Conservation (phyloP, 2,797 vertebrate species). For the Carapus acus region DNA sequence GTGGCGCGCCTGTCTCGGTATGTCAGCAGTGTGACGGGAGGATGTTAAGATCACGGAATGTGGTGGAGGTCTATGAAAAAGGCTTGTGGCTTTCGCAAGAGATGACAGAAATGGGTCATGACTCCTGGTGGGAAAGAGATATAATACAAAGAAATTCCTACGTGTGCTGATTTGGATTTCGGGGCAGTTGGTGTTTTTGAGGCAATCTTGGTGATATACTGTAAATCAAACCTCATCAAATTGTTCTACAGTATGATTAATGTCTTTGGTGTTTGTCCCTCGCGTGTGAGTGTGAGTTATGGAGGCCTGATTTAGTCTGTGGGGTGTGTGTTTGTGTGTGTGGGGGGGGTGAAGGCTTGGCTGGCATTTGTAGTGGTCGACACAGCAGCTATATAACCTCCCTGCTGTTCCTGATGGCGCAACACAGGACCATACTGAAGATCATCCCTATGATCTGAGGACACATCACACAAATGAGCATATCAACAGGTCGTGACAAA, state of each 20-base stretch:
- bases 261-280: conserved; percentile 36
- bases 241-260: conserved; percentile 26
- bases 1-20: conserved; percentile 15
- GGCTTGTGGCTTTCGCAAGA: conserved; percentile 20
- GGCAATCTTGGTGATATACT: conserved; percentile 18
- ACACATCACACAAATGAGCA: conserved; percentile 18
- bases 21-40: conserved; percentile 22
- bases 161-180: conserved; percentile 42
- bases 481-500: background rate
- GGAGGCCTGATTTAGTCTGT: conserved; percentile 24
- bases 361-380: too few species aligned
- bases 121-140: conserved; percentile 45
- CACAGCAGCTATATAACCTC: conserved; percentile 82
- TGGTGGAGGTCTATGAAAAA: conserved; percentile 40
- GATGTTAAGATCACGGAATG: conserved; percentile 39
- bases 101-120: conserved; percentile 8
- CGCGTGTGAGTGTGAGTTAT: conserved; percentile 33
- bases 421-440: conserved; percentile 98
- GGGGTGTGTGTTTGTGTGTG: conserved; percentile 24
- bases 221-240: conserved; percentile 26
- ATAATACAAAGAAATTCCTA: conserved; percentile 29
- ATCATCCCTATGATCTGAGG: conserved; percentile 93
- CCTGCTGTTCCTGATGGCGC: conserved; percentile 88
- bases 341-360: conserved; percentile 25
- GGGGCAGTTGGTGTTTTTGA: conserved; percentile 12